Base-by-base conservation (phyloP, 2,113 vertebrate genomes). In the Arothron firmamentum region DNA sequence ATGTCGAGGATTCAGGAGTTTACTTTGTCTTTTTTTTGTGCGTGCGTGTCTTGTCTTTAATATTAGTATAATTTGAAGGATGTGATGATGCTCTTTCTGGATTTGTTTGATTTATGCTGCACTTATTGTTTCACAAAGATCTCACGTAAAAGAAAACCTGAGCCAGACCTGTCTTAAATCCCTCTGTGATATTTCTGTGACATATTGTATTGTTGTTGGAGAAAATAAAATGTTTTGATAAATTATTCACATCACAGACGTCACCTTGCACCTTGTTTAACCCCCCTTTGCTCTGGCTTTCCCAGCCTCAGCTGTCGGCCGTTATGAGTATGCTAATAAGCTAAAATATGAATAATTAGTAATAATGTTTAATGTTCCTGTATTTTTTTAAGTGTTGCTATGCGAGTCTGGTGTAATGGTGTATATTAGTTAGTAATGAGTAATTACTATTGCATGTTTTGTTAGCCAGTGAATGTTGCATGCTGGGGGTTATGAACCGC, bases 141-240 rank as follows among this genome's bases (percentile, higher is more conserved):
- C 62, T 84, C 65, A 70, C 75, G 74, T 88, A 81, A 79, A 84
- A 87, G 85, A 85, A 75, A 77, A 88, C 79, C 89, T 89, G 89
- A 91, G 90, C 89, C 89, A 87, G 85, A 90, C 87, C 86, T 90
- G 89, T 92, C 89, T 92, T 91, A 89, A 91, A 90, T 75, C 81
- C 86, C 84, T 88, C 78, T 90, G 90, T 92, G 90, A 87, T 89
- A 84, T 85, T 88, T 90, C 86, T 87, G 90, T 91, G 91, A 89
- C 80, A 90, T 91, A 91, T 82, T 88, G 89, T 89, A 87, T 87
- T 82, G 86, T 81, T 90, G 76, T 85, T 86, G 57, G 75, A 85
- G 74, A 84, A 90, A 89, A 78, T 87, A 89, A 92, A 90, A 86
- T 68, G 74, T 91, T 92, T 90, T 90, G 87, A 90, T 90, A 89